Conservation (phyloP, 2,797 vertebrate genomes). For the Podargus strigoides region DNA sequence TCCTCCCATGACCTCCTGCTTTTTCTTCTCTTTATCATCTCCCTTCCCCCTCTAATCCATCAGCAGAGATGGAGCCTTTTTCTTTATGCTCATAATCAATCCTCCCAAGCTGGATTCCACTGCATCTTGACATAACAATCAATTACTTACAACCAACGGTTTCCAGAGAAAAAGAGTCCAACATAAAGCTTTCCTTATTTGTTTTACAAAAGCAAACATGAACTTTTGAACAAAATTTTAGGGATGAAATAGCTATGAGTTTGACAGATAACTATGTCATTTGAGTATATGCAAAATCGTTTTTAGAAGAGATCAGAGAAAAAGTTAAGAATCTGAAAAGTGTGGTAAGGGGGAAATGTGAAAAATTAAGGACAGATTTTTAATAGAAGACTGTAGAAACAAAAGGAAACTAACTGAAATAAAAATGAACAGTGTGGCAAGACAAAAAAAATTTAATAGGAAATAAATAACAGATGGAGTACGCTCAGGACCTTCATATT, state of each 20-base stretch:
- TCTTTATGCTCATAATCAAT: constrained; percentile 57
- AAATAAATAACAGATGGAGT: constrained; percentile 14
- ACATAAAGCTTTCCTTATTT: constrained; percentile 34
- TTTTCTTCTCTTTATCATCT: constrained; percentile 18
- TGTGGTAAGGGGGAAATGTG: neutral
- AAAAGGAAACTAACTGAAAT: neutral
- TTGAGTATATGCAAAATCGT: neutral
- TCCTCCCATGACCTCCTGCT: accelerated
- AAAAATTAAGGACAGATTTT: neutral
- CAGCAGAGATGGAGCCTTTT: constrained; percentile 19
- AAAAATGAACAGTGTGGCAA: neutral
- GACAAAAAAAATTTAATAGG: neutral
- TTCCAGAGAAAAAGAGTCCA: constrained; percentile 16
- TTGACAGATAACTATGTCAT: neutral
- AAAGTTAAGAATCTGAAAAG: neutral
- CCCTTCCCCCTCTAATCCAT: neutral
- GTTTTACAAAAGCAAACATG: constrained; percentile 47
- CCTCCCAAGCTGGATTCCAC: constrained; percentile 39
- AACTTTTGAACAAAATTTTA: constrained; percentile 35
- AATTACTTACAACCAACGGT: constrained; percentile 38
- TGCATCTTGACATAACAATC: constrained; percentile 58
- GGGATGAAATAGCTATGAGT: neutral
- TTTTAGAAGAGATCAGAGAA: constrained; percentile 8
- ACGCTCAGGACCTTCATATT: neutral
- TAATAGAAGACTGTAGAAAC: neutral